Conservation (phyloP, 2,797 vertebrate genomes). For the Setipinna tenuifilis region DNA sequence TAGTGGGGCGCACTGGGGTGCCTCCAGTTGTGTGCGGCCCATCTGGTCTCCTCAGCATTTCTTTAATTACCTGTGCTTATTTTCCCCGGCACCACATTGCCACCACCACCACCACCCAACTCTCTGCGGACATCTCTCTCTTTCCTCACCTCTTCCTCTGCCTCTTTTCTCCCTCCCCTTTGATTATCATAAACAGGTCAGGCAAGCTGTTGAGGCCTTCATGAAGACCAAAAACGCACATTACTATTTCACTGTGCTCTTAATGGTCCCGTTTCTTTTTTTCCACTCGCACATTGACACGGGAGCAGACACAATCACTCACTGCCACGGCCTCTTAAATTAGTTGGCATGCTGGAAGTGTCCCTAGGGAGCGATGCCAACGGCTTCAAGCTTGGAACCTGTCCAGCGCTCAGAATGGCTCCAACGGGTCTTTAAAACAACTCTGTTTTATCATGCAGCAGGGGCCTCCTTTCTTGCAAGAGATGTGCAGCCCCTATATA, state of each 20-base stretch:
- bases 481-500: neutral
- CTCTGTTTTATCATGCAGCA: neutral
- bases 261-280: constrained; percentile 40
- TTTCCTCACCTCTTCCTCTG: neutral
- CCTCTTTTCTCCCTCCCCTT: neutral
- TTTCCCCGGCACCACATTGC: constrained; percentile 66
- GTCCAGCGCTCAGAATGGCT: neutral
- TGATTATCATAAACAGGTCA: constrained; percentile 47
- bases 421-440: constrained; percentile 8
- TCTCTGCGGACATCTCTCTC: constrained; percentile 37
- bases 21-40: constrained; percentile 70
- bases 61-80: constrained; percentile 72
- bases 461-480: neutral
- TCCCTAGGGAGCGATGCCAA: constrained; percentile 11
- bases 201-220: constrained; percentile 31
- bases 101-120: constrained; percentile 42
- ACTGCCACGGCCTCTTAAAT: constrained; percentile 6
- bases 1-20: constrained; percentile 59
- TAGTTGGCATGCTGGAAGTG: constrained; percentile 23
- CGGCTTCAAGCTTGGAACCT: neutral
- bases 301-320: constrained; percentile 23
- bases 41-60: constrained; percentile 75
- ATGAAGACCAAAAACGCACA: constrained; percentile 41
- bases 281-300: neutral
- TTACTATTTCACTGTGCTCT: constrained; percentile 43